Base-by-base conservation (phyloP, 2,797 vertebrate genomes). In the Sebastes diaconus region DNA sequence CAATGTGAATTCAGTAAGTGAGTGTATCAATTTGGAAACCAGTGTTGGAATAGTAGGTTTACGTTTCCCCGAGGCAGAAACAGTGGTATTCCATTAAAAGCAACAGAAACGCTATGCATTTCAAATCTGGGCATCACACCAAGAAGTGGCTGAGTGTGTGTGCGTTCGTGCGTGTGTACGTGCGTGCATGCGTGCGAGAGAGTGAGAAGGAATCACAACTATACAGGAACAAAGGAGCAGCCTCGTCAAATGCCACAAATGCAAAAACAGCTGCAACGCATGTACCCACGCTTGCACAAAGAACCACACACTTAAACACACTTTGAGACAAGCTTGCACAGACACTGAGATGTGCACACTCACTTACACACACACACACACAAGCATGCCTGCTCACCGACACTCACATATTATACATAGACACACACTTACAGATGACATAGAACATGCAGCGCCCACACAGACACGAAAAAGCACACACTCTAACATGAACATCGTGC, bases 1-100 rank as follows among this genome's bases (percentile, higher is more conserved):
- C 54, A 73, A 3, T 64, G 83, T 83, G 87, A 79, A 86, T 73
- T 80, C 86, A 89, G 85, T 72, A 81, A 89, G 84, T 58, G 75
- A 85, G 81, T 85, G 87, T 77, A 88, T 91, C 87, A 86, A 83
- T 91, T 88, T 89, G 79, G 83, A 86, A 88, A 91, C 81, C 84
- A 52, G 88, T 84, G 86, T 90, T 81, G 84, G 73, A 90, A 80
- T 81, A 55, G 86, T 65, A 67, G 78, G 59, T 83, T 83, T 84
- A 91, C 29, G 87, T 84, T 87, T 78, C 89, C 91, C 69, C 0
- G 81, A 87, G 92, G 89, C 82, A 67, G 81, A 87, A 87, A 79
- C 85, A 85, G 80, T 87, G 87, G 77, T 81, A 68, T 88, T 88
- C 90, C 91, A 92, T 92, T 93, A 91, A 88, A 89, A 90, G 87